Base-by-base conservation (phyloP, 2,797 vertebrate species). In the Glyptemys insculpta region DNA sequence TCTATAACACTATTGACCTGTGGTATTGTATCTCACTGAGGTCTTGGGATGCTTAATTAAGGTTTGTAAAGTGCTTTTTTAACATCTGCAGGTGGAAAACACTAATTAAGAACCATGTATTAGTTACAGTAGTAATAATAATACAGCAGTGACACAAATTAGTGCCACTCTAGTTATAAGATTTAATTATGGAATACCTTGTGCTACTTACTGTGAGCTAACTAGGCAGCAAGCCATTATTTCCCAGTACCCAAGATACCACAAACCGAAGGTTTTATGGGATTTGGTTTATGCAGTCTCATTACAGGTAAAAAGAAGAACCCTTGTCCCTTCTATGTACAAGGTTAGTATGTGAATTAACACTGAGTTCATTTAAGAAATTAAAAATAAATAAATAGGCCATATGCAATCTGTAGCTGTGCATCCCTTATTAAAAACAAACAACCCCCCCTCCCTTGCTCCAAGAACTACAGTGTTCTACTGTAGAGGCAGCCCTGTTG, bases 351-450 rank as follows among this genome's bases (percentile, higher is more conserved):
- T 34, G 56, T 85, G 52, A 50, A 93, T 90, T 94, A 92, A 90
- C 12, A 53, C 16, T 72, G 57, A 15, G 53, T 79, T 93, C 34
- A 91, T 79, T 93, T 90, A 94, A 78, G 76, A 87, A 83, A 91
- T 59, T 27, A 79, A 95, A 92, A 65, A 14, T 27, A 81, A 96
- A 92, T 56, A 18, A 8, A 81, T 56, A 78, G 10, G 27, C 57
- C 74, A 54, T 76, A 84, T 41, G 9, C 10, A 57, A 82, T 41
- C 49, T 44, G 3, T 65, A 56, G 12, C 19, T 25, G 56, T 52
- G 2, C 3, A 49, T 81, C 91, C 95, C 6, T 95, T 93, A 87
- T 53, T 25, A 96, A 85, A 76, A 34, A 27, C 21, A 27, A n/a
- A 41, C 27, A 15, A 49, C 31, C 12, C 5, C 11, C 37, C 19